Base-by-base conservation (phyloP, 2,888 invertebrate genomes). In the Periphyllus acericola region DNA sequence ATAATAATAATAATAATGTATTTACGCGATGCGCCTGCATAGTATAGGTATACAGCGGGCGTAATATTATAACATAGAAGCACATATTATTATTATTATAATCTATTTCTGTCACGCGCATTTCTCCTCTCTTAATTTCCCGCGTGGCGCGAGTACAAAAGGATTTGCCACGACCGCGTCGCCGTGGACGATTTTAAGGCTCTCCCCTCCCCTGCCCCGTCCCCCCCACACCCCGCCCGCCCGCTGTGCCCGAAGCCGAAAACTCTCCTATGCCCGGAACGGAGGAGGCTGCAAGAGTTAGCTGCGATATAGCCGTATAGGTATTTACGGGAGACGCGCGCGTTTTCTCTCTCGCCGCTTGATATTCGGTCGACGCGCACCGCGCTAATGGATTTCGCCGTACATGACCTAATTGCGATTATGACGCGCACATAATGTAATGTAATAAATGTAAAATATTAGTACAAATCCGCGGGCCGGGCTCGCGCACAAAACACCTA, bases 341-440 rank as follows among this genome's bases (percentile, higher is more conserved):
- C 86, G 87, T 75, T 81, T 87, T 87, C 80, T 87, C 80, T 87
- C 74, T 87, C 60, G 52, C 79, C n/a, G 52, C 71, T 34, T 46
- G 72, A 80, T 52, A 72, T 60, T 60, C 72, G 55, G 86, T 80
- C 80, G 72, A 46, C 81, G 66, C 52, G 72, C 81, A 46, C 34
- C 80, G 11, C 40, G 66, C 46, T 66, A 87, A 87, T 87, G 87
- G 81, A 81, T 81, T 66, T 81, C 72, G 46, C 74, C 74, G 74
- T 36, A 60, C 36, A 72, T 55, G 87, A 87, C 87, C 87, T 40
- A 79, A 81, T 81, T 87, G 66, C 66, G 55, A 74, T 72, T 29
- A 75, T 79, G 74, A 32, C 87, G 71, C 29, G 68, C 19, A 29
- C 29, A 8, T 14, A 40, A 11, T 36, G 55, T 86, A 72, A 34